Evolutionary conservation across 2,113 vertebrate genomes (phyloP).

Genomic region (Vireo altiloquus): DNA sequence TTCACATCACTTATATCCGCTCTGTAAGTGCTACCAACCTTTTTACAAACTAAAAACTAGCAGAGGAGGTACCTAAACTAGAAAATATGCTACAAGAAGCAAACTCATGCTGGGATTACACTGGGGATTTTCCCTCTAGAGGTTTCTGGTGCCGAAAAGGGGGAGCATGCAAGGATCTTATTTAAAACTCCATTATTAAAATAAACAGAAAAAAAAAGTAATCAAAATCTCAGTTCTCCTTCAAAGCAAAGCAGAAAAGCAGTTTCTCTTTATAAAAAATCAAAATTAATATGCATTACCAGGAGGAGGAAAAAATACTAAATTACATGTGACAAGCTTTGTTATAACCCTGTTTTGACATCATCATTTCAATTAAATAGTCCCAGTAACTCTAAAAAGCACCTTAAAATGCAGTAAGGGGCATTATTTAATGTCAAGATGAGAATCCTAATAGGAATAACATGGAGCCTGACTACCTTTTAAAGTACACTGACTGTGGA

Average conservation of each 20-base stretch:
- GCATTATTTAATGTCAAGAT: background rate
- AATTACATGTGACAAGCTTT: background rate
- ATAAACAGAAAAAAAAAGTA: background rate
- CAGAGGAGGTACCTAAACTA: background rate
- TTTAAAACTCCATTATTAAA: background rate
- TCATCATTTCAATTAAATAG: constrained; percentile 5
- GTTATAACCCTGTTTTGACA: background rate
- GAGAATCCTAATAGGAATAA: background rate
- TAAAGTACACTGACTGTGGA: background rate
- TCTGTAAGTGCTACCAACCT: background rate
- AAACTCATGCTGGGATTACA: background rate
- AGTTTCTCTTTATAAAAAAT: background rate
- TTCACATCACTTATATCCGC: background rate
- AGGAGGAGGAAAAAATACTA: background rate
- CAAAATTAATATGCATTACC: background rate
- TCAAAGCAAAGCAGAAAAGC: background rate
- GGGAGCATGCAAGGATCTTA: background rate
- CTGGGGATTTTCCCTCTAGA: background rate
- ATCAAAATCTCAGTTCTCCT: background rate
- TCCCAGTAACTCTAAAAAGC: background rate
- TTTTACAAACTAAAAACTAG: constrained; percentile 1
- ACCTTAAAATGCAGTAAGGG: background rate
- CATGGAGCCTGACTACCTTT: background rate
- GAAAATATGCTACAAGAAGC: background rate
- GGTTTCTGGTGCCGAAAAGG: background rate